Conservation (phyloP, 1,140 invertebrate species). For the Drosophila repletoides region DNA sequence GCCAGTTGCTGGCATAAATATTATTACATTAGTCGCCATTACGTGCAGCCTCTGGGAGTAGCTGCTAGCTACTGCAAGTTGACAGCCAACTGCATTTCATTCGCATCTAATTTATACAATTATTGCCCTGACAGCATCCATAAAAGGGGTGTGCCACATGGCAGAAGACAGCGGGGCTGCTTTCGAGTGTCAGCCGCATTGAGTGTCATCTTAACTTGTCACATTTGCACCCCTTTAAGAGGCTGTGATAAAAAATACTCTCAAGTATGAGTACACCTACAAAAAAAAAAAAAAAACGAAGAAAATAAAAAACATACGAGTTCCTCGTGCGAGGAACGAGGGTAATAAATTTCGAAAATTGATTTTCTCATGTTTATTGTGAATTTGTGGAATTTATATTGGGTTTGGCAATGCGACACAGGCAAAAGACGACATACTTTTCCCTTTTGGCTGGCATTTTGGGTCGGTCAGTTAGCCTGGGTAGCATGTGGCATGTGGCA, state of each 20-base stretch:
- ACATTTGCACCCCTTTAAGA: conserved; percentile 75
- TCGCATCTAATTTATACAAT: conserved; percentile 75
- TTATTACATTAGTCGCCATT: conserved; percentile 74
- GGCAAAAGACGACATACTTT: conserved; percentile 1
- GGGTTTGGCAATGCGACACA: conserved; percentile 67
- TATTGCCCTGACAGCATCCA: conserved; percentile 61
- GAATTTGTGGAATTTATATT: conserved; percentile 77
- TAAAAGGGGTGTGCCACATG: too few species aligned
- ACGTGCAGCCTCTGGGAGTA: conserved; percentile 6
- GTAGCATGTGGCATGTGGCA: conserved; percentile 16
- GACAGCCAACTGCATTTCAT: conserved; percentile 39
- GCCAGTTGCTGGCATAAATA: conserved; percentile 72
- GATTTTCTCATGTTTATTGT: conserved; percentile 76
- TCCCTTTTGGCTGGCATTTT: not conserved
- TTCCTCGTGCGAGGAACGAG: conserved; percentile 16
- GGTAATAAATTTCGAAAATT: conserved; percentile 72
- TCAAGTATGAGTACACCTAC: not conserved
- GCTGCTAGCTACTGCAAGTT: conserved; percentile 29
- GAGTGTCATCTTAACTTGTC: conserved; percentile 74
- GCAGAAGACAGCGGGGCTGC: conserved; percentile 18
- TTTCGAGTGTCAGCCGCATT: conserved; percentile 56
- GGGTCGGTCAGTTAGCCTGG: not conserved
- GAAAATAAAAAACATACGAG: too few species aligned
- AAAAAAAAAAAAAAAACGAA: conserved; percentile 10
- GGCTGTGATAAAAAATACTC: conserved; percentile 43